Evolutionary conservation across 2,888 invertebrate genomes (phyloP), one percentile per base, ranked within the genome.

Genomic region (Eupeodes luniger): DNA sequence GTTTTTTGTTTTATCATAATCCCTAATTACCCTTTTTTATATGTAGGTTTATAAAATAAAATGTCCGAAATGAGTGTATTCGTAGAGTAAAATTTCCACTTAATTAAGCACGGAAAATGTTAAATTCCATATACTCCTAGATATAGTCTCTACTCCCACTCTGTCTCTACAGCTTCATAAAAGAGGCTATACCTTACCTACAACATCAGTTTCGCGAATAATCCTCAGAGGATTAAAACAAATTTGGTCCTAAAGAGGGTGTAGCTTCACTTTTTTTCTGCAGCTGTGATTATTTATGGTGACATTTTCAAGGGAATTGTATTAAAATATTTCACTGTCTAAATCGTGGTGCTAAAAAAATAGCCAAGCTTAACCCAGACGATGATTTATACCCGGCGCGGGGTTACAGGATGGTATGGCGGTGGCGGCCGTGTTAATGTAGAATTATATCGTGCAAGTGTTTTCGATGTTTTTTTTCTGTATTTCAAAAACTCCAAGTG

Each of bases 271-370:
- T 57, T 57, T 16, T 16, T 53, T 53, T 53, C 69, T 53, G 59
- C 86, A 87, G 86, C 86, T 80, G 79, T 80, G 79, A 87, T 83
- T 87, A 87, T 87, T 87, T 83, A 87, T 83, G 76, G 72, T 80
- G 86, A 87, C 83, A 76, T 83, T 83, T 76, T 53, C 36, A 69
- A 69, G 82, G 70, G 82, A 75, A 75, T 79, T 82, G 79, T 82
- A 86, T 66, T 69, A 79, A 70, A 49, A 82, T 82, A 75, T 70
- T 69, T 57, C 53, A 2, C 5, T 64, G 62, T 27, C 85, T 44
- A 49, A 64, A 49, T 75, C 57, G 36, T 12, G 62, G 53, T 4
- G 11, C 19, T 72, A 61, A 36, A 67, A 27, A 40, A 51, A 59
- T 27, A 66, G 6, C 51, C 27, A 59, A 51, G 57, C 36, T 70